Percentiles rank a stretch among this genome's conserved stretches.
phyloP scores from a whole-genome alignment of 2,113 vertebrate species.

The Mellivora capensis region DNA sequence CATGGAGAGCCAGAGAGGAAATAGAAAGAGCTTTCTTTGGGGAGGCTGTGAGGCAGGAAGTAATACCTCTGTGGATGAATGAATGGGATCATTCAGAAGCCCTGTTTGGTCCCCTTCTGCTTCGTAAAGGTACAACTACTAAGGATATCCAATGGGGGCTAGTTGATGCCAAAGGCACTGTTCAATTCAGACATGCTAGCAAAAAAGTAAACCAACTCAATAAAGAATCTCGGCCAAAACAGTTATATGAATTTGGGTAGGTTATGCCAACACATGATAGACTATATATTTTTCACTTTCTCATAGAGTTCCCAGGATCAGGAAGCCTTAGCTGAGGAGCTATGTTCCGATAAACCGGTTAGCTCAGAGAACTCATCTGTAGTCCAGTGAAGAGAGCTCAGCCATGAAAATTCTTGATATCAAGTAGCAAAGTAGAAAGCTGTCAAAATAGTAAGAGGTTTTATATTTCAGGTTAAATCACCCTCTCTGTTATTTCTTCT shows the following conservation, averaged over 20 bases:
- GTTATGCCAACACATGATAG: not conserved
- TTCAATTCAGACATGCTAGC: not conserved
- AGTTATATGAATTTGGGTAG: not conserved
- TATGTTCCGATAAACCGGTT: not conserved
- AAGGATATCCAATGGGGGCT: not conserved
- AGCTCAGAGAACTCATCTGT: not conserved
- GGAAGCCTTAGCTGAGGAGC: not conserved
- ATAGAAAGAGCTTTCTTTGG: not conserved
- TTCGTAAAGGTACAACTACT: not conserved
- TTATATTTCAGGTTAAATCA: not conserved
- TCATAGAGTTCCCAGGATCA: not conserved
- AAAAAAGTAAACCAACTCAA: not conserved
- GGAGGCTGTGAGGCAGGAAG: not conserved
- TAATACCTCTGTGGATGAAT: not conserved
- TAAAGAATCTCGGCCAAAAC: not conserved
- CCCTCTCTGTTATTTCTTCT: not conserved
- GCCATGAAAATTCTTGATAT: not conserved
- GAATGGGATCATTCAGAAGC: slow-evolving; percentile 57
- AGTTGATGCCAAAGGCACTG: not conserved
- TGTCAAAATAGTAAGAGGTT: not conserved
- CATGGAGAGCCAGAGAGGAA: not conserved
- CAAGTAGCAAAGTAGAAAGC: not conserved
- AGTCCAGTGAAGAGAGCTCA: not conserved
- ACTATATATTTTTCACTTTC: not conserved
- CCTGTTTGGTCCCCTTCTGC: not conserved